Conservation (phyloP, 2,888 invertebrate genomes). For the Vannuccia rotundouncinata region DNA sequence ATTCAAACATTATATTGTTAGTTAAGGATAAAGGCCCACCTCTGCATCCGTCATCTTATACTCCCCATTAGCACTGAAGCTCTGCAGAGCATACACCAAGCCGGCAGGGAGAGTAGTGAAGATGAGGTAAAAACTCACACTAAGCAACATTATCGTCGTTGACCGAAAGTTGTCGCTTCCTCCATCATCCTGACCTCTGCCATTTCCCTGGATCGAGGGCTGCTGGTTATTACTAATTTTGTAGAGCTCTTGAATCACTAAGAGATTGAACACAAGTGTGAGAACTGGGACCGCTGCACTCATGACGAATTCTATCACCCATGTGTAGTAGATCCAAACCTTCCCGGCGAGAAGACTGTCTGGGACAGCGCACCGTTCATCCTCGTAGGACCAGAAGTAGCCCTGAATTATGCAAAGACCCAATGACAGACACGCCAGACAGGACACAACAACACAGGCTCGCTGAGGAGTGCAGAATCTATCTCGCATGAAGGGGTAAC, state of each 20-base stretch:
- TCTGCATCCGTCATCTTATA: constrained; percentile 42
- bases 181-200: not conserved
- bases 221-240: constrained; percentile 41
- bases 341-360: constrained; percentile 38
- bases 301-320: constrained; percentile 49
- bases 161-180: constrained; percentile 45
- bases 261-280: constrained; percentile 51
- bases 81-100: constrained; percentile 49
- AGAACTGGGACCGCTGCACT: constrained; percentile 50
- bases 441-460: constrained; percentile 46
- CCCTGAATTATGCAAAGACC: constrained; percentile 47
- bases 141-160: constrained; percentile 52
- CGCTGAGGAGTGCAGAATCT: constrained; percentile 49
- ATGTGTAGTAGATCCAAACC: constrained; percentile 49
- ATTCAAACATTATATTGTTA: not conserved
- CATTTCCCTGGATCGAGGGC: not conserved
- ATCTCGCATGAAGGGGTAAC: constrained; percentile 49
- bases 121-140: constrained; percentile 56
- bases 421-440: constrained; percentile 44
- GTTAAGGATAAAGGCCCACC: too few species aligned
- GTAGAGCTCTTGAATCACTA: constrained; percentile 51
- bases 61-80: constrained; percentile 33
- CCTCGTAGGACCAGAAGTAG: constrained; percentile 51
- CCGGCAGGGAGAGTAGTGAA: constrained; percentile 54
- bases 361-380: constrained; percentile 45